A percentile compares a stretch with the other conserved stretches of the same genome.
Evolutionary conservation across 2,888 invertebrate genomes (phyloP).

Genomic region (Teleiodes luculella): DNA sequence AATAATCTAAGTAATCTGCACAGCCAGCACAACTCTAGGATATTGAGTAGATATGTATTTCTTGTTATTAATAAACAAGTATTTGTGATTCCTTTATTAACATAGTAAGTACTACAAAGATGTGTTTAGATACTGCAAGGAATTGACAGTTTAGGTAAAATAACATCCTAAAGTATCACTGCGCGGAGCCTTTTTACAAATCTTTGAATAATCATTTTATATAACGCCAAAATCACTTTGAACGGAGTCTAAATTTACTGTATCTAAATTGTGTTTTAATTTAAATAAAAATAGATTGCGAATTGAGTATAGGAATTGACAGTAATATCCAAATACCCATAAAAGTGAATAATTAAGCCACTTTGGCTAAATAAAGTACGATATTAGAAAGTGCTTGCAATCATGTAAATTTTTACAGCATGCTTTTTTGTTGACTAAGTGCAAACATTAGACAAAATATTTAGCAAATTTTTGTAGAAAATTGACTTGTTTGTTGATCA

Average conservation of each 20-base stretch:
- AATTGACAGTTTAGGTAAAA: slow-evolving; percentile 48
- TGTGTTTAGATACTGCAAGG: slow-evolving; percentile 42
- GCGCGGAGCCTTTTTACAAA: slow-evolving; percentile 47
- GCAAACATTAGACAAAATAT: slow-evolving; percentile 30
- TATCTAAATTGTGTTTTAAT: slow-evolving; percentile 30
- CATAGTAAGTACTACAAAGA: slow-evolving; percentile 24
- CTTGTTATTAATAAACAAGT: not conserved
- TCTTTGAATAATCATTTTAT: slow-evolving; percentile 46
- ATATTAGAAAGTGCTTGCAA: too few relatives aligned
- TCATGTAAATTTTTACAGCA: too few relatives aligned
- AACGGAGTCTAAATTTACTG: slow-evolving; percentile 51
- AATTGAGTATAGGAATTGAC: not conserved
- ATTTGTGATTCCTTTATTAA: slow-evolving; percentile 27
- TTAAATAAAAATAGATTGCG: slow-evolving; percentile 7
- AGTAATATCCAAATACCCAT: not conserved
- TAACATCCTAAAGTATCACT: slow-evolving; percentile 44
- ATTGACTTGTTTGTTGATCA: slow-evolving; percentile 27
- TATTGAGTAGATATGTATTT: slow-evolving; percentile 26
- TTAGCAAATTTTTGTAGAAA: slow-evolving; percentile 43
- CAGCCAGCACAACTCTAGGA: slow-evolving; percentile 57
- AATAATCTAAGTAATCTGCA: slow-evolving; percentile 47
- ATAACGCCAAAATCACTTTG: slow-evolving; percentile 48
- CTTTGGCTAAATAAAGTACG: too few relatives aligned
- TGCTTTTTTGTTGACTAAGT: too few relatives aligned
- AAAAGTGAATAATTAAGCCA: not conserved